These are phyloP conservation scores for Bombus ignitus DNA, from an alignment of 1,140 invertebrate genomes.

Conservation along the genomic window DNA sequence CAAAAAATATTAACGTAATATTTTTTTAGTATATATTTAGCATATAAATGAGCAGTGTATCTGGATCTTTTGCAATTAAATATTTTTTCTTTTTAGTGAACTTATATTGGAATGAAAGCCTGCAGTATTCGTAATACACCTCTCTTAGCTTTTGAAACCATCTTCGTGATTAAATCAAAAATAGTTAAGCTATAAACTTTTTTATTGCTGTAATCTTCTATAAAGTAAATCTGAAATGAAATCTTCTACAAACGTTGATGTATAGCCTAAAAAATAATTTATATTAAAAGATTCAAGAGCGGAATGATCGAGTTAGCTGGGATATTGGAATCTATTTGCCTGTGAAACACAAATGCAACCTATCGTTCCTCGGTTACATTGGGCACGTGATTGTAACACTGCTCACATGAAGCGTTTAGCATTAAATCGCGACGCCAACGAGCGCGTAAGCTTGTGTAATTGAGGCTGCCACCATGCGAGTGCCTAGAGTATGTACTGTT, in stretches of 20 bases:
- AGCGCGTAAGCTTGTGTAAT: constrained; percentile 23
- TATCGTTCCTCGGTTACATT: constrained; percentile 23
- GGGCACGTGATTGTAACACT: constrained; percentile 34
- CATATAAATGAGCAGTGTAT: no score
- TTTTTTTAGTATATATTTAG: no score
- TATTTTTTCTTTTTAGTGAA: no score
- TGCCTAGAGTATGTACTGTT: neutral
- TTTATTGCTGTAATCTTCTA: no score
- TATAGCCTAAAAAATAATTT: neutral
- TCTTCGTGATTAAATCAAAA: no score
- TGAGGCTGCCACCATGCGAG: neutral
- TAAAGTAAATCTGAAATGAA: no score
- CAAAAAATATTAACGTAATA: no score
- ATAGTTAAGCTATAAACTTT: no score
- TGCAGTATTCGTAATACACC: no score
- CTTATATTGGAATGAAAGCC: no score
- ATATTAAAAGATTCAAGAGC: neutral
- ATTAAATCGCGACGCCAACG: constrained; percentile 49
- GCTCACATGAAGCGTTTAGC: constrained; percentile 22
- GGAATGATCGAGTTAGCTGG: neutral
- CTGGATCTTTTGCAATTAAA: no score
- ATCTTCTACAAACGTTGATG: neutral
- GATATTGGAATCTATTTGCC: constrained; percentile 8
- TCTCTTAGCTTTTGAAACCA: no score
- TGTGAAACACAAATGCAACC: constrained; percentile 26